Base-by-base conservation (phyloP, 1,140 invertebrate species). In the Cyclargus thomasi region DNA sequence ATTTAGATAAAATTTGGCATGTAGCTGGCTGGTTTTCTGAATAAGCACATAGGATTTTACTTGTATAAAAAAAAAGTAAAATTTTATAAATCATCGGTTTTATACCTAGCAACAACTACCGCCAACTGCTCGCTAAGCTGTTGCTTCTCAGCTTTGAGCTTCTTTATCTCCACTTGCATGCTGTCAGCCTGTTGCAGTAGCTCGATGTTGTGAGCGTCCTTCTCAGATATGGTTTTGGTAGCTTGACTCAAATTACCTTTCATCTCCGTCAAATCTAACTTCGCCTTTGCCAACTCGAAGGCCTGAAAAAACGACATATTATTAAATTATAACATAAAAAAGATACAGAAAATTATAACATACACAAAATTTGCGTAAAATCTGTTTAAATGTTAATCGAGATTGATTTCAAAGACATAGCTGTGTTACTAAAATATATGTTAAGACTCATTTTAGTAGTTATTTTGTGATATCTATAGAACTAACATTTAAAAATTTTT, bases 141-240 rank as follows among this genome's bases (percentile, higher is more conserved):
- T 6, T 87, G 78, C 39, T 80, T 86, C 53, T 93, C 91, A 0
- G 82, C 84, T 2, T 85, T 73, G 47, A 91, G 83, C 10, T 86
- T 77, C 1, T 92, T 80, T 11, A 92, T 82, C 63, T 93, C 87
- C 20, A 82, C 79, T 10, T 82, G 75, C 1, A 94, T 68, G 1
- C 67, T 67, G 21, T 90, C 90, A 21, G 87, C 90, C 59, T 93
- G 92, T 3, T 90, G 88, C n/a, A 78, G 88, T 82, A 94, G 89
- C 65, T 92, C 83, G 14, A 16, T 75, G 23, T 92, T 91, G 0
- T 91, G 82, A 17, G 90, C 86, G 17, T 93, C 92, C 67, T 91
- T 92, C 67, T 94, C 92, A 4, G 75, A 53, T 1, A 68, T 63
- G 21, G 68, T 65, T 67, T 81, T 83, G 17, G 62, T 73, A 0